Evolutionary conservation across 2,888 invertebrate genomes (phyloP).

Genomic region (Zelleria hepariella): DNA sequence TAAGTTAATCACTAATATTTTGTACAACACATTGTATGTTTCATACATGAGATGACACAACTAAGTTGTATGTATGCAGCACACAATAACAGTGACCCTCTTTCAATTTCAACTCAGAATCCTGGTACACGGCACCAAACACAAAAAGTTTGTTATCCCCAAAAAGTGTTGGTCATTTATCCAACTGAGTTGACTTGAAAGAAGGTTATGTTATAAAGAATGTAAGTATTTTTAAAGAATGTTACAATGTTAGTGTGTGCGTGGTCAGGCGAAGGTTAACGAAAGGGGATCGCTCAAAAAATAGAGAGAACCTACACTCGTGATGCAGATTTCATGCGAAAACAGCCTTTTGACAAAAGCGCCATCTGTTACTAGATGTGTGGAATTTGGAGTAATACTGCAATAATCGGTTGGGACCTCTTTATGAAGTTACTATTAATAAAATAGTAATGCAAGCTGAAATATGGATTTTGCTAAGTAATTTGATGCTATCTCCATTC

Average conservation of each 20-base stretch:
- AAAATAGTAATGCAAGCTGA: slow-evolving; percentile 13
- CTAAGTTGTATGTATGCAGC: not conserved
- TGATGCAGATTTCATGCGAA: not conserved
- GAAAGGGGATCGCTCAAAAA: slow-evolving; percentile 21
- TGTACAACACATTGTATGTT: not conserved
- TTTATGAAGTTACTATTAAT: not conserved
- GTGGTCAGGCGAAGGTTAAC: slow-evolving; percentile 41
- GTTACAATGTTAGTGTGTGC: slow-evolving; percentile 57
- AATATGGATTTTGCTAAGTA: slow-evolving; percentile 3
- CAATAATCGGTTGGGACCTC: not conserved
- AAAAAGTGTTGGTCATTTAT: too few relatives aligned
- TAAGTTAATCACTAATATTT: not conserved
- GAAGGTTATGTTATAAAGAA: slow-evolving; percentile 12
- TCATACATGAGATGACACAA: not conserved
- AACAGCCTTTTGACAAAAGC: too few relatives aligned
- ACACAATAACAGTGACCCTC: not conserved
- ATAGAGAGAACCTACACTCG: not conserved
- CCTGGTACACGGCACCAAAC: too few relatives aligned
- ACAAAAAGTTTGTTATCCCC: too few relatives aligned
- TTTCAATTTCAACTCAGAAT: too few relatives aligned
- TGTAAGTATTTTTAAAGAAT: slow-evolving; percentile 45
- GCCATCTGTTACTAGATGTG: too few relatives aligned
- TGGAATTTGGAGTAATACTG: not conserved
- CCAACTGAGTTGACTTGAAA: not conserved
- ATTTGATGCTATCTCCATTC: slow-evolving; percentile 25